phyloP scores from a whole-genome alignment of 2,888 invertebrate species.

The Ectemnius lituratus region DNA sequence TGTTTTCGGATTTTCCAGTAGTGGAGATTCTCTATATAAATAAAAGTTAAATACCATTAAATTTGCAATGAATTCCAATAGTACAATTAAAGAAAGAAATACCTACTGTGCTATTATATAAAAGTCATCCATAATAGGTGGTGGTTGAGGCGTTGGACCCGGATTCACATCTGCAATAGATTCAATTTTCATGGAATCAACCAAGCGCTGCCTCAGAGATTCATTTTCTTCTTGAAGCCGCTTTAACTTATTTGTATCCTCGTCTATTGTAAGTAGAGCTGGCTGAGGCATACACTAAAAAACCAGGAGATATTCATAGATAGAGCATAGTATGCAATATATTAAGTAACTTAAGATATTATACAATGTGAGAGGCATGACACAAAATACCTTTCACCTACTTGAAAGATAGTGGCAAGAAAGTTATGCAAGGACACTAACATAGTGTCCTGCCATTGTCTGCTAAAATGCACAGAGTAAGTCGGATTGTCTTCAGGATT shows the following conservation, averaged over 20 bases:
- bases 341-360: not conserved
- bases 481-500: slow-evolving; percentile 94
- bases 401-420: slow-evolving; percentile 91
- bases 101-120: slow-evolving; percentile 91
- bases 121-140: slow-evolving; percentile 94
- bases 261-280: slow-evolving; percentile 90
- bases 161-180: slow-evolving; percentile 82
- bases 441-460: slow-evolving; percentile 97
- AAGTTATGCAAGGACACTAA: slow-evolving; percentile 95
- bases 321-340: not conserved
- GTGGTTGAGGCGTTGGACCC: slow-evolving; percentile 84
- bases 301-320: not conserved
- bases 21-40: slow-evolving; percentile 78
- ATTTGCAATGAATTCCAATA: not conserved
- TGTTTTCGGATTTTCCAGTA: slow-evolving; percentile 82
- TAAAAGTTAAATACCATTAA: slow-evolving; percentile 15
- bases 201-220: slow-evolving; percentile 81
- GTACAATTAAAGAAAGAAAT: not conserved
- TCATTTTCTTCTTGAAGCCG: slow-evolving; percentile 92
- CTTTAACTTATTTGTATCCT: slow-evolving; percentile 88
- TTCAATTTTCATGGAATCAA: slow-evolving; percentile 79
- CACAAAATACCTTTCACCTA: slow-evolving; percentile 69
- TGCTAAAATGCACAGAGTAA: slow-evolving; percentile 93
- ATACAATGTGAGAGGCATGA: slow-evolving; percentile 28
- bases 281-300: slow-evolving; percentile 90